phyloP scores from a whole-genome alignment of 2,797 vertebrate species.

The Melopsittacus undulatus region DNA sequence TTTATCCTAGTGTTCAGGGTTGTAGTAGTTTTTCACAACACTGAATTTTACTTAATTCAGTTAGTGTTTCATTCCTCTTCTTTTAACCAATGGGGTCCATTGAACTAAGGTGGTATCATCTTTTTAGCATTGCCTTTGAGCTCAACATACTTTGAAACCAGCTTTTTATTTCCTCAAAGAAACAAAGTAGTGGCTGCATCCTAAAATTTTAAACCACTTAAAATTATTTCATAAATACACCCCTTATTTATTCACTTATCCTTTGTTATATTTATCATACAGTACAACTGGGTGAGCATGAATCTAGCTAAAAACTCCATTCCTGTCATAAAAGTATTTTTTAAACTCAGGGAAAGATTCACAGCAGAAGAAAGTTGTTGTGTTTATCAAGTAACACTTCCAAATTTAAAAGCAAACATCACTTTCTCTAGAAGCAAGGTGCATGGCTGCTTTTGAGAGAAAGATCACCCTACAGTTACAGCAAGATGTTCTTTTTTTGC shows the following conservation, averaged over 20 bases:
- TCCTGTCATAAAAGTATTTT: background rate
- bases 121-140: background rate
- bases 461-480: background rate
- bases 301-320: background rate
- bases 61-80: background rate
- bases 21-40: background rate
- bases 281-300: background rate
- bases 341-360: background rate
- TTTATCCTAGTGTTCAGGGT: background rate
- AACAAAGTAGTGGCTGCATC: background rate
- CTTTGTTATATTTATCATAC: background rate
- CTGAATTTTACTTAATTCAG: background rate
- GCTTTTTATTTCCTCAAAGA: background rate
- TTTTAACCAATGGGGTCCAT: background rate
- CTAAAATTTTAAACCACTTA: background rate
- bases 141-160: background rate
- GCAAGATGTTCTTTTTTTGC: slow-evolving; percentile 54
- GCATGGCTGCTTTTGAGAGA: slow-evolving; percentile 1
- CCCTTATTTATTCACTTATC: background rate
- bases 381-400: background rate
- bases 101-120: background rate
- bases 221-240: background rate
- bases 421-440: slow-evolving; percentile 33
- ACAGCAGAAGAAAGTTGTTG: background rate
- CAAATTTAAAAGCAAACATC: slow-evolving; percentile 34